Evolutionary conservation across 2,113 vertebrate genomes (phyloP), one percentile per base, ranked within the genome.

Genomic region (Microtus richardsoni): DNA sequence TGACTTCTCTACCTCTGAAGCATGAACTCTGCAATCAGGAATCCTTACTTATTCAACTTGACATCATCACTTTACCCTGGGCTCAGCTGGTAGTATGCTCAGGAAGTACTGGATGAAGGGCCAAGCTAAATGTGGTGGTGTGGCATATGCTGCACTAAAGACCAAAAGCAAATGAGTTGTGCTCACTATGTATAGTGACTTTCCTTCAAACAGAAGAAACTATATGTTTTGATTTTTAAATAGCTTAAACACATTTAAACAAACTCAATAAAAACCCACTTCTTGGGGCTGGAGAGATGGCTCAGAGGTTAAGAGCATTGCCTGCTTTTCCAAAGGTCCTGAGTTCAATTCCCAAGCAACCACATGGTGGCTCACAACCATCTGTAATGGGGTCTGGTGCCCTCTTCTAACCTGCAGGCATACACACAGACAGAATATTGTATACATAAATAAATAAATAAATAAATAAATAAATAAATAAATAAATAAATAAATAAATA

Each of bases 121-220:
- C 4, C 7, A 49, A 24, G 2, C 2, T 22, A 89, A 75, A 30
- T 11, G 4, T 14, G 22, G 13, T 9, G n/a, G 60, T n/a, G 2
- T 21, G 5, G 11, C 2, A 19, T 0, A 5, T 22, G 11, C 79
- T 36, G 49, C 14, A 64, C 44, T 30, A 19, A 85, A 49, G 58
- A 49, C 26, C 39, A 64, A 33, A 82, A 26, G 16, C 52, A 12
- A 58, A 58, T 7, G 44, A 52, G 0, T 12, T 58, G 7, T 33
- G 62, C 1, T 54, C 21, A 8, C 3, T 5, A 2, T 4, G 14
- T 9, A 52, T 1, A 17, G 26, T 8, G 4, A 5, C 7, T 13
- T 74, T 74, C 11, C 16, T 3, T 36, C 6, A 73, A 62, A 66
- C 9, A 30, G 39, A 39, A 41, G 13, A 17, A 84, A 84, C 5